Conservation (phyloP, 2,888 invertebrate genomes). For the Nemoura dubitans region DNA sequence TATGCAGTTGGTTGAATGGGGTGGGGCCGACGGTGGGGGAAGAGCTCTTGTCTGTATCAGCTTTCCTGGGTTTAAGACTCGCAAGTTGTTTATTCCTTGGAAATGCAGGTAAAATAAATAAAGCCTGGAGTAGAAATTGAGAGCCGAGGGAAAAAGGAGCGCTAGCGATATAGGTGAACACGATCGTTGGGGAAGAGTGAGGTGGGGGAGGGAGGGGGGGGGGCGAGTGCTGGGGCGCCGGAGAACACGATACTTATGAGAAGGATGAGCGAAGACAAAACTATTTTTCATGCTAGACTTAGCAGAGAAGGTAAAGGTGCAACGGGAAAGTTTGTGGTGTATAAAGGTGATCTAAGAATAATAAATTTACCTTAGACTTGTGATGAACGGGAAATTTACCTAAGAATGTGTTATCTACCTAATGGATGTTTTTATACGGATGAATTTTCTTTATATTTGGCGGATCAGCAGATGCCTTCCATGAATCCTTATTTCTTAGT, state of each 20-base stretch:
- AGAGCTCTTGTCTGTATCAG: neutral
- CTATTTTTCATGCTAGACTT: neutral
- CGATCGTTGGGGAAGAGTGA: neutral
- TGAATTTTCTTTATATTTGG: too few relatives aligned
- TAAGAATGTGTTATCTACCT: neutral
- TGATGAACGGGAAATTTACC: neutral
- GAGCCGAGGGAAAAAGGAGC: neutral
- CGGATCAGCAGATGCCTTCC: too few relatives aligned
- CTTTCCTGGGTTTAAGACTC: neutral
- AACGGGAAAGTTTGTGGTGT: neutral
- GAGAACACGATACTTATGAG: neutral
- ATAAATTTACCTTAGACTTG: neutral
- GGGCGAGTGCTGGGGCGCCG: neutral
- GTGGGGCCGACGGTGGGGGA: too few relatives aligned
- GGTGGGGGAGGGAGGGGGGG: too few relatives aligned
- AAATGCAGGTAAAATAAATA: constrained; percentile 1
- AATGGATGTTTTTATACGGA: neutral
- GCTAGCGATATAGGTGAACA: neutral
- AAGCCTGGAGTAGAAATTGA: neutral
- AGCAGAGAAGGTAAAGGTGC: too few relatives aligned
- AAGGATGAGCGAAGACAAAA: neutral
- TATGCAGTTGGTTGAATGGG: too few relatives aligned
- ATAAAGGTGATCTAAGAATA: neutral
- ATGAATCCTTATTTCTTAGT: too few relatives aligned
- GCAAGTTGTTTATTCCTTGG: neutral